Base-by-base conservation (phyloP, 1,140 invertebrate genomes). In the Bombus pyrosoma region DNA sequence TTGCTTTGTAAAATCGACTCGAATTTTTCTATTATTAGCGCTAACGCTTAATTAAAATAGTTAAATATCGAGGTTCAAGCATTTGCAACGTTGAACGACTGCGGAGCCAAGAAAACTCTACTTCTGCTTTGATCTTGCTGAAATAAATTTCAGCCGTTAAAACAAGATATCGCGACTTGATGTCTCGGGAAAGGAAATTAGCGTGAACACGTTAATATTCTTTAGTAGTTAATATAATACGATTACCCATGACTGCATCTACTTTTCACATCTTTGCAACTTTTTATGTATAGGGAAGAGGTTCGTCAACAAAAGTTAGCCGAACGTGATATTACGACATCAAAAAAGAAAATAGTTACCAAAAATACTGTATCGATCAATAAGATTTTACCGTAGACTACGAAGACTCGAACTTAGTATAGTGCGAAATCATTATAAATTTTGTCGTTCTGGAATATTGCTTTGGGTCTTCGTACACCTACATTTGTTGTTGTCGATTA, bases 401-500 rank as follows among this genome's bases (percentile, higher is more conserved):
- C 76, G 83, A 57, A 39, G 74, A 53, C 73, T 68, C 34, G 41
- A 82, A 64, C 2, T 64, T 82, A 75, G 72, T 15, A n/a, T 37
- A 37, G 64, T 2, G 43, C 25, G 37, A 32, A 18, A 47, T 41
- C 64, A 83, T 28, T 28, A n/a, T 74, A 64, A 83, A 78, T 47
- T 74, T 59, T 43, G 22, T 37, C 18, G 57, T 78, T 75, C 39
- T 66, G 39, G 25, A 37, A 57, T 41, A 22, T 18, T 22, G 32
- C 57, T 83, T 68, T 28, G 28, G n/a, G 62, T 68, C 73, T 68
- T 76, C 62, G 81, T 76, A 34, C 37, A 82, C 25, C 72, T 64
- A 79, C 62, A 18, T 25, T 87, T 77, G 68, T 89, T 81, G 47
- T 59, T 64, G 62, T 76, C 78, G 43, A 81, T 62, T 73, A 77